Evolutionary conservation across 92 coral and sea anemone genomes (phyloP), one percentile per base, ranked within the genome.

Genomic region (Micromussa lordhowensis): DNA sequence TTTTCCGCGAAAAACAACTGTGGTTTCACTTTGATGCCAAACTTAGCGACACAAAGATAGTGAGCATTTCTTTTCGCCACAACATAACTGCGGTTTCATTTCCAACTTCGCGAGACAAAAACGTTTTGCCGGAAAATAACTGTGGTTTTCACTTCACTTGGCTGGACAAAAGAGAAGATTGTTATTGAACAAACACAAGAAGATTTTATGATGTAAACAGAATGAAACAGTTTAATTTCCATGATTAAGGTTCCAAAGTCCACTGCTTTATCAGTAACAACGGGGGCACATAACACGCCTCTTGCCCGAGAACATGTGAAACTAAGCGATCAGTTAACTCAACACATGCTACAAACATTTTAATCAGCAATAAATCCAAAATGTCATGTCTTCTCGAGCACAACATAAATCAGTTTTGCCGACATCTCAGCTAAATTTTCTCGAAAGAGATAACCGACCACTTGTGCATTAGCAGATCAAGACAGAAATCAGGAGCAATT

Each of bases 1-100:
- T 81, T 64, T 82, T n/a, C 28, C 57, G 29, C 85, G 59, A 18
- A 64, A 68, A 82, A 68, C 26, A 16, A 66, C 22, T 81, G 71
- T 35, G 83, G 71, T 80, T 61, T 44, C 51, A 44, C 51, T 44
- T 44, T 80, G 53, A 30, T 49, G 19, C 11, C 3, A 28, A 19
- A 30, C 15, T 36, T 36, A 24, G 19, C 36, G 48, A 44, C 51
- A 81, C 85, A 81, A 81, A 81, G 49, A 73, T 26, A 73, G 51
- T 0, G 71, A 73, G 48, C 26, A 73, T 73, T 73, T 73, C 26
- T 36, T 38, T 73, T 73, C 78, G 75, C 63, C 76, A 51, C 40
- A 64, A 68, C 72, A 82, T 44, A 21, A 40, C 75, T 81, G 71
- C 22, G 83, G 71, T 80, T 61, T 59, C 28, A 19, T 73, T 1